Base-by-base conservation (phyloP, 2,113 vertebrate genomes). In the Hirundichthys speculiger region DNA sequence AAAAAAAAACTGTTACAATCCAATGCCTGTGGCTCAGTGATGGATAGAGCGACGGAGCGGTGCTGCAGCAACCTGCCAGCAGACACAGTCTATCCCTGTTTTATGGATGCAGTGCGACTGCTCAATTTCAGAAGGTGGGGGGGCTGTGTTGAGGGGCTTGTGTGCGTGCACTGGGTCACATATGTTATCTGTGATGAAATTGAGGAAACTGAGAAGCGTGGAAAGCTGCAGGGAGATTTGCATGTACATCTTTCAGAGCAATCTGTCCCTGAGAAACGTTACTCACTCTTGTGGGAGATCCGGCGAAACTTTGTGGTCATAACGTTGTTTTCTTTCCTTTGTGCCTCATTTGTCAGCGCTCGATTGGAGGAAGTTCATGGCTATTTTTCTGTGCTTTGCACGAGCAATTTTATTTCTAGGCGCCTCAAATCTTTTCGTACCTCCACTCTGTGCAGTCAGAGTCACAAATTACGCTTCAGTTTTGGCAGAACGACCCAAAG, bases 331-430 rank as follows among this genome's bases (percentile, higher is more conserved):
- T 74, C 38, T 54, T 15, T 48, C n/a, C 21, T 8, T 16, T 30
- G 1, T 45, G 50, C 68, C 58, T 66, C 52, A 58, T 77, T 77
- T 77, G 76, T 77, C 56, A 84, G 70, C 73, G 74, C 76, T 80
- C 69, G 77, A 65, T 52, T 52, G 4, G 20, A 45, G 45, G 41
- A 68, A 82, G 11, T 21, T 45, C 68, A 0, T 64, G 34, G 73
- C 42, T 22, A 47, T 21, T 24, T 13, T 67, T 22, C 52, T 27
- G 30, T 42, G 10, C 41, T 14, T 65, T 39, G 27, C 18, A 16
- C 13, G 0, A 45, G 24, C 64, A 60, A 75, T 59, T 73, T 76
- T 69, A 27, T 51, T 77, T 43, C 18, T 21, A 14, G 39, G 13
- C 21, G 19, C 6, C 11, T 10, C 11, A 10, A 34, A 9, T 16